phyloP scores from a whole-genome alignment of 2,797 vertebrate genomes.

The Ispidina picta region DNA sequence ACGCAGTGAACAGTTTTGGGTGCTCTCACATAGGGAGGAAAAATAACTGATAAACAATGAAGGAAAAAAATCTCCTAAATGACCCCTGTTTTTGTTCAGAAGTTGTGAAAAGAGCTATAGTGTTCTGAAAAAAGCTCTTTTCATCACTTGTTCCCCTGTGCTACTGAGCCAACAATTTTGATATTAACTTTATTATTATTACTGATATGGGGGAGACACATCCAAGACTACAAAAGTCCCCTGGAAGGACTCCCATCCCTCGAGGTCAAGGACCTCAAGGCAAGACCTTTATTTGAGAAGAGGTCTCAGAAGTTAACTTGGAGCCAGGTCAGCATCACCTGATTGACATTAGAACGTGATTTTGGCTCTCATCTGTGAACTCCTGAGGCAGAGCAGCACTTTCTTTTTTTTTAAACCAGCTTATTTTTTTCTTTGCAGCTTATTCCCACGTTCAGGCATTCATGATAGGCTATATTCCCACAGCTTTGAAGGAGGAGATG shows the following conservation, averaged over 20 bases:
- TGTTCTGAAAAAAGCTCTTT: background rate
- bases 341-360: background rate
- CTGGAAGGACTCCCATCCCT: background rate
- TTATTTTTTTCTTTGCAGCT: background rate
- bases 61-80: background rate
- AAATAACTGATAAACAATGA: background rate
- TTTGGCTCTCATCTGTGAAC: background rate
- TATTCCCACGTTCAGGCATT: background rate
- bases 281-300: background rate
- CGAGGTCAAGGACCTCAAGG: background rate
- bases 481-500: background rate
- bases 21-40: background rate
- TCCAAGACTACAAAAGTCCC: background rate
- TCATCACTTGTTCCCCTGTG: background rate
- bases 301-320: fast-evolving
- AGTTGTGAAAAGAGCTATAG: background rate
- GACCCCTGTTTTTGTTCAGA: background rate
- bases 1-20: background rate
- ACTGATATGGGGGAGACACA: background rate
- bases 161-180: background rate
- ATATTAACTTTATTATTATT: background rate
- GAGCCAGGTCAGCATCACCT: background rate
- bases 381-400: background rate
- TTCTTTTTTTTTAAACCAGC: background rate
- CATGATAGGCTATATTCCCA: background rate